Evolutionary conservation across 1,140 invertebrate genomes (phyloP).

Genomic region (Hydropsyche tenuis): DNA sequence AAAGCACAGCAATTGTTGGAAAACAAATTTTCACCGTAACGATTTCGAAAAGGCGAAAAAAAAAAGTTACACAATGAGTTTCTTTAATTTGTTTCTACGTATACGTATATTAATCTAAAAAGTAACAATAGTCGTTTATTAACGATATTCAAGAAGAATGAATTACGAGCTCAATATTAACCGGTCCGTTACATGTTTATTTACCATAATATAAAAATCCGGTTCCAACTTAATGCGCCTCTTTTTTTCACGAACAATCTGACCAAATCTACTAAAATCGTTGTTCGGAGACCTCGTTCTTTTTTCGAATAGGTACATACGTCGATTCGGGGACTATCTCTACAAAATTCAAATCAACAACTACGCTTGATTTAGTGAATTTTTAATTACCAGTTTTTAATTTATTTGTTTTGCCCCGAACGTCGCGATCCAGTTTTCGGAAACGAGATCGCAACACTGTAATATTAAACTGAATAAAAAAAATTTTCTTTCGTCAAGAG

Average conservation of each 20-base stretch:
- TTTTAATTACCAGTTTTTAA: slow-evolving; percentile 30
- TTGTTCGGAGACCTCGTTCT: slow-evolving; percentile 33
- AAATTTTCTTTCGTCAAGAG: not conserved
- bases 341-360: slow-evolving; percentile 22
- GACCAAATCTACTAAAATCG: slow-evolving; percentile 34
- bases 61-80: too few relatives aligned
- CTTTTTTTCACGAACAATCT: slow-evolving; percentile 29
- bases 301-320: slow-evolving; percentile 4
- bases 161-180: slow-evolving; percentile 39
- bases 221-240: slow-evolving; percentile 28
- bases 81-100: too few relatives aligned
- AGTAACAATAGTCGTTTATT: slow-evolving; percentile 18
- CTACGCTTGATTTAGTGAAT: slow-evolving; percentile 31
- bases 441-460: slow-evolving; percentile 16
- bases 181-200: slow-evolving; percentile 38
- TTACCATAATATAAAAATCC: slow-evolving; percentile 38
- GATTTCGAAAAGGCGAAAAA: too few relatives aligned
- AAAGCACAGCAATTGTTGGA: too few relatives aligned
- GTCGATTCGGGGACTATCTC: not conserved
- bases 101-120: not conserved
- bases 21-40: too few relatives aligned
- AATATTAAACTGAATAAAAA: not conserved
- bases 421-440: slow-evolving; percentile 32
- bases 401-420: slow-evolving; percentile 13
- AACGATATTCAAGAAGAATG: slow-evolving; percentile 33